Conservation (phyloP, 2,113 vertebrate genomes). For the Laterallus jamaicensis region DNA sequence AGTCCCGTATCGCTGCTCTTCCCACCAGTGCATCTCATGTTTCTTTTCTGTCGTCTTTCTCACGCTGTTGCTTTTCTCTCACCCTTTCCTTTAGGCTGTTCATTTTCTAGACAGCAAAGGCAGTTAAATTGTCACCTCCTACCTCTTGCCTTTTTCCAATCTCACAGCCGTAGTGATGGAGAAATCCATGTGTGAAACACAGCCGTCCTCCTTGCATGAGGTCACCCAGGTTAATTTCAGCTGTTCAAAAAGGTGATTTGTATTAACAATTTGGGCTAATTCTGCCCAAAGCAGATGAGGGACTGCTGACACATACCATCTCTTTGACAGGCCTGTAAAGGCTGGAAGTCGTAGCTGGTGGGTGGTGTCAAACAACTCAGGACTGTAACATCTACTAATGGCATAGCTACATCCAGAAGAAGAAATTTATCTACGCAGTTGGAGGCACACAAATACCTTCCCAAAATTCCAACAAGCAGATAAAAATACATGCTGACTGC, state of each 20-base stretch:
- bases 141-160: background rate
- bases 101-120: constrained; percentile 17
- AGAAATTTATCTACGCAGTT: background rate
- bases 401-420: background rate
- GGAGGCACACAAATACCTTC: background rate
- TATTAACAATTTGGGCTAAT: background rate
- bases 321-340: background rate
- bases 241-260: background rate
- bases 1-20: background rate
- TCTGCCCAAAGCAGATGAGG: background rate
- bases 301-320: background rate
- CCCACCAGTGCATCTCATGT: background rate
- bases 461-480: background rate
- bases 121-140: background rate
- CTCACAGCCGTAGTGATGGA: background rate
- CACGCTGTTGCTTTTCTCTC: background rate
- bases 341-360: background rate
- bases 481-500: background rate
- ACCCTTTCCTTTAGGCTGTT: background rate
- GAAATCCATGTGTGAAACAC: background rate
- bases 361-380: background rate
- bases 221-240: background rate
- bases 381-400: background rate
- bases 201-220: background rate
- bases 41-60: background rate